Conservation (phyloP, 2,797 vertebrate genomes). For the Rhinoraja longicauda region DNA sequence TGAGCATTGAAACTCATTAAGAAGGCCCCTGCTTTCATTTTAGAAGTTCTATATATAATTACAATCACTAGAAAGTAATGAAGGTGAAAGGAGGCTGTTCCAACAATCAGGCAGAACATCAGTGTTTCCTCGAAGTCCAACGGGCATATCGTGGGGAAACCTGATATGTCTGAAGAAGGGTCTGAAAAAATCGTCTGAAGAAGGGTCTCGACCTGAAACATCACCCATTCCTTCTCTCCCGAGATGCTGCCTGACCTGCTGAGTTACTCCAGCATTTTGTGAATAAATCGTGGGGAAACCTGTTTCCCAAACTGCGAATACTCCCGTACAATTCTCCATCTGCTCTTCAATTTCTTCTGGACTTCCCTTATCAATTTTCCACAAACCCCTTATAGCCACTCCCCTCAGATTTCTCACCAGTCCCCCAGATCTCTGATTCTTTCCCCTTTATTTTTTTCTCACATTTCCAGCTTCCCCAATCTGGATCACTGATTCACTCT, state of each 20-base stretch:
- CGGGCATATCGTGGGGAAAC: not conserved
- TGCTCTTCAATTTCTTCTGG: not conserved
- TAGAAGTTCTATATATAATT: not conserved
- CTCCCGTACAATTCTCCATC: not conserved
- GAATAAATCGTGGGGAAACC: too few species aligned
- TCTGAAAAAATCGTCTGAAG: too few species aligned
- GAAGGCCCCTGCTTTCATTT: not conserved
- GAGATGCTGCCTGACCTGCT: too few species aligned
- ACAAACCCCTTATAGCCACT: not conserved
- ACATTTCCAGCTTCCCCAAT: not conserved
- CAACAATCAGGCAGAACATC: not conserved
- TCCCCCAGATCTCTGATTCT: not conserved
- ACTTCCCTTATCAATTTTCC: too few species aligned
- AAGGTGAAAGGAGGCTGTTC: not conserved
- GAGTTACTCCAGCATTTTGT: too few species aligned
- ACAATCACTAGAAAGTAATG: not conserved
- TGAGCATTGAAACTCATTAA: not conserved
- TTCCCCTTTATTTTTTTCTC: not conserved
- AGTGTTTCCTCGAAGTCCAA: not conserved
- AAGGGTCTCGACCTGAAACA: too few species aligned
- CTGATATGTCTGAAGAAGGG: too few species aligned
- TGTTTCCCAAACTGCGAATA: not conserved
- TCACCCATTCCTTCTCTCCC: too few species aligned
- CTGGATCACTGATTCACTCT: not conserved
- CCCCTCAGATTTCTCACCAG: not conserved